Conservation (phyloP, 2,113 vertebrate species). For the Indicator maculatus region DNA sequence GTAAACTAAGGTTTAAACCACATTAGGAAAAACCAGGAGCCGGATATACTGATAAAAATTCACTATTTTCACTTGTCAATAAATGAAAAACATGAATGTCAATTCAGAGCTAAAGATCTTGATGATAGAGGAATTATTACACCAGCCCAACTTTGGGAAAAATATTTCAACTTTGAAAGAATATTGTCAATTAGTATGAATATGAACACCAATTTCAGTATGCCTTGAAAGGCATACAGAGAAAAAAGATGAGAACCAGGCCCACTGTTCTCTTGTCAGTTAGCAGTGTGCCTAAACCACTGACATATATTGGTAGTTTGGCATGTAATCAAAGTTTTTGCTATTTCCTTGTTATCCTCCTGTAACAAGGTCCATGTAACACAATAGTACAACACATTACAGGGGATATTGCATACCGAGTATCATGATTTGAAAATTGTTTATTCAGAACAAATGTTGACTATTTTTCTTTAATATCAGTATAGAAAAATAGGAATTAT, state of each 20-base stretch:
- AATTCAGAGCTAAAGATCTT: background rate
- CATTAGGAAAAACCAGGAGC: background rate
- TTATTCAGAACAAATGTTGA: background rate
- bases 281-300: background rate
- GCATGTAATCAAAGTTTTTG: background rate
- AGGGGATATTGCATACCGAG: background rate
- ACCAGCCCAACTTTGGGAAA: background rate
- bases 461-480: background rate
- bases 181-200: background rate
- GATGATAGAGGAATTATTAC: background rate
- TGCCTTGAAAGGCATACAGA: background rate
- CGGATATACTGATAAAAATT: background rate
- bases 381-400: fast-evolving
- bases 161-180: background rate
- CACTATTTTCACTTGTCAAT: background rate
- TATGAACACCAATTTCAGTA: background rate
- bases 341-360: background rate
- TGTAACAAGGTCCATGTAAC: background rate
- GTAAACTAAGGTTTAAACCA: background rate
- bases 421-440: background rate
- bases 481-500: background rate
- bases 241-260: background rate
- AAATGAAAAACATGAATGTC: background rate
- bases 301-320: background rate
- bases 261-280: background rate